Evolutionary conservation across 2,113 vertebrate species (phyloP).

Genomic region (Lophochroa leadbeateri): DNA sequence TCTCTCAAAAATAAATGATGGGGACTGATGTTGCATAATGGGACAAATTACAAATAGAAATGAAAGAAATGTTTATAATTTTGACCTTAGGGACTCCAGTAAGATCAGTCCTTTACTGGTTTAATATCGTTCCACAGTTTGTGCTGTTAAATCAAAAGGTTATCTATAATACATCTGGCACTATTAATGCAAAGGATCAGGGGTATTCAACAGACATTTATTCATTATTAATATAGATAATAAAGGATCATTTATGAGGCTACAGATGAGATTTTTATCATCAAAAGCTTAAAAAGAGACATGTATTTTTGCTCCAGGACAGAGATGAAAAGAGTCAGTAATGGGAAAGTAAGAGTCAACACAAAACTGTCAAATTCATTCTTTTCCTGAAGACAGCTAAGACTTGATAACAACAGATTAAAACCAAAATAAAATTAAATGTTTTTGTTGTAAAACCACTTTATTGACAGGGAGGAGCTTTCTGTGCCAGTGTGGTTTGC

Average conservation of each 20-base stretch:
- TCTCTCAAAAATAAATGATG: conserved; percentile 23
- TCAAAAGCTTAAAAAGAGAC: conserved; percentile 84
- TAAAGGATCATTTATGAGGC: conserved; percentile 86
- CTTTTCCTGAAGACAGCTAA: conserved; percentile 54
- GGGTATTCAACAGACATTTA: conserved; percentile 84
- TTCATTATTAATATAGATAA: conserved; percentile 89
- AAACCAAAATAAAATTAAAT: conserved; percentile 75
- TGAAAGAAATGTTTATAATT: conserved; percentile 70
- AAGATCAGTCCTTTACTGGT: conserved; percentile 72
- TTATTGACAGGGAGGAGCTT: conserved; percentile 26
- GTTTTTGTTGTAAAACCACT: conserved; percentile 49
- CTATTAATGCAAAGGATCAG: conserved; percentile 81
- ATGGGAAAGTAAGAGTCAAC: conserved; percentile 72
- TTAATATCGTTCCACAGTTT: conserved; percentile 83
- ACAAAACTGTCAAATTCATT: conserved; percentile 69
- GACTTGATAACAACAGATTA: conserved; percentile 67
- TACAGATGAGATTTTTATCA: conserved; percentile 87
- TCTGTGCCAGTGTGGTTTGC: not conserved
- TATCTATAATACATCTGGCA: conserved; percentile 84
- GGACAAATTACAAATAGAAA: conserved; percentile 63
- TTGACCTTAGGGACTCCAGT: conserved; percentile 72
- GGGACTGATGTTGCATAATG: conserved; percentile 21
- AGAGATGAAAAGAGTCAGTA: conserved; percentile 70
- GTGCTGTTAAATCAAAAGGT: conserved; percentile 86
- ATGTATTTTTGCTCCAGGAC: conserved; percentile 82